Evolutionary conservation across 1,140 invertebrate species (phyloP), one percentile per base, ranked within the genome.

Genomic region (Zaprionus davidi): DNA sequence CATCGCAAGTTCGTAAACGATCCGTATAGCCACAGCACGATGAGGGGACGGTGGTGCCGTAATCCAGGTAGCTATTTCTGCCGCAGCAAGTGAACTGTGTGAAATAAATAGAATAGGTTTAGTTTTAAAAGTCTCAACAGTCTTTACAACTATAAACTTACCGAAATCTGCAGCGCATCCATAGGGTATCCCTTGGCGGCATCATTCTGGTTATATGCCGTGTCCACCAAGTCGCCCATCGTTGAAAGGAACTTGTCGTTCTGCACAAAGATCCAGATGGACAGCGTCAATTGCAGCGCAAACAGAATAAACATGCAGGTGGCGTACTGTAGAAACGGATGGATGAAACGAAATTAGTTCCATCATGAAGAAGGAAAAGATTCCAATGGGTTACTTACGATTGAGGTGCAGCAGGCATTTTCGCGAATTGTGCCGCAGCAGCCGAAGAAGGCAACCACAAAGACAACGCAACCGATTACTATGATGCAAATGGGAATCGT

Each of bases 381-480:
- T 13, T 11, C n/a, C 11, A 26, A 41, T 0, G 5, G 15, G 13
- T 5, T 13, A 93, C 94, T 94, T 93, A 97, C 96, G 71, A 96
- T 96, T 77, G 96, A 94, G 7, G 96, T 94, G 96, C 97, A 97
- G 92, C 96, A 97, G 79, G 96, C 94, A 82, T 95, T 97, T 88
- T 97, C 96, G 67, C 96, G 94, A 53, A 96, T 95, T 1, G 97
- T 96, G 51, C 97, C 97, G 81, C 96, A 97, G 93, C 97, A 98
- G 80, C 97, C 97, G 79, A 97, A 96, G 94, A 97, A 97, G 12
- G 96, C 95, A 49, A 97, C 95, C 17, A 96, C 74, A 81, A 97
- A 97, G 62, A 97, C 95, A 58, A 97, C 93, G 4, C 94, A 93
- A 0, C 97, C 97, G 69, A 97, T 92, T 49, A 96, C 92, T 68